Evolutionary conservation across 1,140 invertebrate species (phyloP).

Genomic region (Agrilus planipennis): DNA sequence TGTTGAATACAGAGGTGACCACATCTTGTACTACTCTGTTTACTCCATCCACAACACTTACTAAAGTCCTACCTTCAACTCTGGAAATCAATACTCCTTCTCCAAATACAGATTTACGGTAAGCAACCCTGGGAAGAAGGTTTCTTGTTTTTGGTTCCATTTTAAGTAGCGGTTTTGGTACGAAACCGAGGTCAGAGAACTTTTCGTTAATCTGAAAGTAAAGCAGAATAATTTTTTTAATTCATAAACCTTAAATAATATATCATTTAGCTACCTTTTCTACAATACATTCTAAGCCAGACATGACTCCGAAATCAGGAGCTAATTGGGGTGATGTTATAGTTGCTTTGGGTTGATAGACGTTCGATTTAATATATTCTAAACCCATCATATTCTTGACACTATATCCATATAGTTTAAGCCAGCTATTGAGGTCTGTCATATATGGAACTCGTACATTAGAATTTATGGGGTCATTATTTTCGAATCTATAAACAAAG

Average conservation of each 20-base stretch:
- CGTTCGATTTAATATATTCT: conserved; percentile 59
- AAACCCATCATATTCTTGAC: conserved; percentile 74
- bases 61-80: conserved; percentile 63
- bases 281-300: conserved; percentile 75
- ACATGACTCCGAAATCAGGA: conserved; percentile 78
- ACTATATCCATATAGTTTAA: conserved; percentile 80
- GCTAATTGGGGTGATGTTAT: conserved; percentile 65
- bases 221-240: not conserved
- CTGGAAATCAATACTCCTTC: conserved; percentile 81
- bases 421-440: conserved; percentile 74
- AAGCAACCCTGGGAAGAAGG: conserved; percentile 64
- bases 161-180: conserved; percentile 67
- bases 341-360: conserved; percentile 62
- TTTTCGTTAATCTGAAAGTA: conserved; percentile 59
- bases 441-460: conserved; percentile 64
- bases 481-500: conserved; percentile 82
- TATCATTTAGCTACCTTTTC: conserved; percentile 45
- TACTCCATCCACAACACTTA: conserved; percentile 73
- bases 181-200: conserved; percentile 70
- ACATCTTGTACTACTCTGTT: conserved; percentile 84
- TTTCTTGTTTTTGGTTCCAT: conserved; percentile 72
- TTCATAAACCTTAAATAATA: not conserved
- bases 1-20: conserved; percentile 87
- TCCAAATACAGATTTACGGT: conserved; percentile 74
- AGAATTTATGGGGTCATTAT: conserved; percentile 85